Conservation (phyloP, 2,797 vertebrate species). For the Diplodus sargus region DNA sequence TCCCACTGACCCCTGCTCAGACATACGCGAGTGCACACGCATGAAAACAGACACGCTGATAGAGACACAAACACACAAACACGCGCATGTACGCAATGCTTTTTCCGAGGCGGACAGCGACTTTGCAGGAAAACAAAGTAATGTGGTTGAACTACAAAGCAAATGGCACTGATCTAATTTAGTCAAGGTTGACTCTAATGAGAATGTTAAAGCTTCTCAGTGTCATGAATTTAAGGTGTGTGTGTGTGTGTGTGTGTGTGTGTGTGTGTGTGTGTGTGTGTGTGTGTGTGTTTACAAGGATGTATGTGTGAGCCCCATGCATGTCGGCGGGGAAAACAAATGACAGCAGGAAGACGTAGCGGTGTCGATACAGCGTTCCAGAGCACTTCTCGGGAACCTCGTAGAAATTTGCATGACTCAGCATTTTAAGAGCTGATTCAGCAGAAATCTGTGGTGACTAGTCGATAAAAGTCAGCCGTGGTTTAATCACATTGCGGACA, state of each 20-base stretch:
- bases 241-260: neutral
- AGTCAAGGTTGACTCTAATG: constrained; percentile 17
- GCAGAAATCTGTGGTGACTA: constrained; percentile 40
- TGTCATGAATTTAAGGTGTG: constrained; percentile 26
- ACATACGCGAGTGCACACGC: constrained; percentile 67
- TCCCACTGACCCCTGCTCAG: constrained; percentile 84
- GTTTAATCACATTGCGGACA: constrained; percentile 18
- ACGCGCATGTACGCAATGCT: neutral
- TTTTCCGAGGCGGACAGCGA: neutral
- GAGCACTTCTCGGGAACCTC: constrained; percentile 27
- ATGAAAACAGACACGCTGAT: constrained; percentile 37
- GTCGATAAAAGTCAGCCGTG: constrained; percentile 34
- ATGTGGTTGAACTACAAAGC: constrained; percentile 45
- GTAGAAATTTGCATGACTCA: constrained; percentile 52
- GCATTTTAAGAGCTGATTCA: constrained; percentile 57
- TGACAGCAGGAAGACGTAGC: constrained; percentile 12
- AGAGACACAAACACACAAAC: constrained; percentile 22
- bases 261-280: neutral
- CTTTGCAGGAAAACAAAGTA: constrained; percentile 34
- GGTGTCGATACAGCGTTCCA: constrained; percentile 22
- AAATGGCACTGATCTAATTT: constrained; percentile 38
- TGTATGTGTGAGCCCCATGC: neutral
- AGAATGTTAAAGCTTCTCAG: constrained; percentile 18
- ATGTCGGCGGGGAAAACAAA: constrained; percentile 7
- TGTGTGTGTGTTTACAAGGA: neutral